These are phyloP conservation scores for Conomelus anceps DNA, from an alignment of 2,888 invertebrate genomes.

Conservation along the genomic window DNA sequence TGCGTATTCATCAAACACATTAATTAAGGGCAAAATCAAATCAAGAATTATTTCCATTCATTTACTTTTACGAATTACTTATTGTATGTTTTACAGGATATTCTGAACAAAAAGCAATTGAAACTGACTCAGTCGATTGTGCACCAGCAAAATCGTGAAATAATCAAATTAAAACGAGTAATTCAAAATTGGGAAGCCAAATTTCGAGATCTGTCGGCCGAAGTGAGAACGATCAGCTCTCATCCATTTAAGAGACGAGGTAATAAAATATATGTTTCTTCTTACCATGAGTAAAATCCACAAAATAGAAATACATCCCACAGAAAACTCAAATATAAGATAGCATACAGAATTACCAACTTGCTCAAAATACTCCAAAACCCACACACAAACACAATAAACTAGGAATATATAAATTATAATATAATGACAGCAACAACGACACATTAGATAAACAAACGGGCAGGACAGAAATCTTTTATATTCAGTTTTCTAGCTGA, in stretches of 20 bases:
- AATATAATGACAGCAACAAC: too few relatives aligned
- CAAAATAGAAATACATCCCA: too few relatives aligned
- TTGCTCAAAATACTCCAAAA: too few relatives aligned
- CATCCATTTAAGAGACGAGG: background rate
- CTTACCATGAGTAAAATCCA: too few relatives aligned
- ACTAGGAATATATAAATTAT: too few relatives aligned
- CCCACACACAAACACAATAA: too few relatives aligned
- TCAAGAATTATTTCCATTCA: background rate
- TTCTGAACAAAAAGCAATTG: background rate
- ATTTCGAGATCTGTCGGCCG: constrained; percentile 24
- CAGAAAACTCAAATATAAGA: too few relatives aligned
- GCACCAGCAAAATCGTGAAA: background rate
- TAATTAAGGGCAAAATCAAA: background rate
- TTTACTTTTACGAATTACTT: background rate
- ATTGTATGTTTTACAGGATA: background rate
- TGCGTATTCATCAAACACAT: too few relatives aligned
- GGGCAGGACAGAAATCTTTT: too few relatives aligned
- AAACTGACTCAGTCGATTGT: background rate
- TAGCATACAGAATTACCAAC: too few relatives aligned
- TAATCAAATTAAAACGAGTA: background rate
- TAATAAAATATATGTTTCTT: background rate
- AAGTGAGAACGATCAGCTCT: background rate
- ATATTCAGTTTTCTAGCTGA: too few relatives aligned
- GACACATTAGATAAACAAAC: too few relatives aligned
- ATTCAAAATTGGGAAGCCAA: constrained; percentile 30